phyloP scores from a whole-genome alignment of 37 sponge, comb jelly and placozoan species.

The Bolinopsis microptera region DNA sequence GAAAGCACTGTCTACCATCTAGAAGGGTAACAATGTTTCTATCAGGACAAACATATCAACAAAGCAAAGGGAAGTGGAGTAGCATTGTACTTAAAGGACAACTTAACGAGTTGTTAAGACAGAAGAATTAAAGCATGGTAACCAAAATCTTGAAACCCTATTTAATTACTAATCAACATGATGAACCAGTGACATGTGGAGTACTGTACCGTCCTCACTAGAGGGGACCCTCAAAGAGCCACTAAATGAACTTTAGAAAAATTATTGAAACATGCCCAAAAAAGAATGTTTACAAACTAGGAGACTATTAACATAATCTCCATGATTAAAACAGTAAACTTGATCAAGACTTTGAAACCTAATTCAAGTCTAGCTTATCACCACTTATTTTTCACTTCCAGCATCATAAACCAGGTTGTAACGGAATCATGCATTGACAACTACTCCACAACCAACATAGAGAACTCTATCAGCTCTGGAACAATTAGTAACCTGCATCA shows the following conservation, averaged over 20 bases:
- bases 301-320: no score
- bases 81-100: background rate
- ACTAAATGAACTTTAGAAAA: background rate
- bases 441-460: no score
- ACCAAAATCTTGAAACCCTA: background rate
- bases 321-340: no score
- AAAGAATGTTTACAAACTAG: no score
- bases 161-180: background rate
- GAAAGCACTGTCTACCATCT: background rate
- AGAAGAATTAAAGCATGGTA: background rate
- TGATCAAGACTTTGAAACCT: no score
- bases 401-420: no score
- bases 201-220: background rate
- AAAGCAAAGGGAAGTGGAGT: constrained; percentile 3
- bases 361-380: no score
- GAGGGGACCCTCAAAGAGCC: background rate
- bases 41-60: background rate
- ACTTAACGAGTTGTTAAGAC: background rate
- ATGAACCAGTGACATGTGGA: background rate
- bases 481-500: no score
- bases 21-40: background rate
- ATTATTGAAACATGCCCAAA: background rate
- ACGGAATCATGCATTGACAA: no score
- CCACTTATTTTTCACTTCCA: no score
- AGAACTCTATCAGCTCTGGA: no score